A percentile compares a stretch with the other conserved stretches of the same genome.
phyloP scores from a whole-genome alignment of 1,140 invertebrate genomes.

The Radopholus similis region DNA sequence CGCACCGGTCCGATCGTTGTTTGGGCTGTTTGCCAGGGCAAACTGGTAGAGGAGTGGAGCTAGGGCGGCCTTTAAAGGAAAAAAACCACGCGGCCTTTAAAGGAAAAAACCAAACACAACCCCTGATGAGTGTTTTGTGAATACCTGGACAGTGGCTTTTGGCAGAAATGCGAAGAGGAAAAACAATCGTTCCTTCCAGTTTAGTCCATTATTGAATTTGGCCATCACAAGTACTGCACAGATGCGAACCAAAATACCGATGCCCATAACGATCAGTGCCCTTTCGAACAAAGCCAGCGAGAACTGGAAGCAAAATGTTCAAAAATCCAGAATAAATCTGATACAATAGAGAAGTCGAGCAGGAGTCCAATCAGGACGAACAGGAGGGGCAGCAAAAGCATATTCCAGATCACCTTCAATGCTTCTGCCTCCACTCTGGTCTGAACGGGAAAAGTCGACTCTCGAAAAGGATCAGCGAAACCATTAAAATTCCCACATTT shows the following conservation, averaged over 20 bases:
- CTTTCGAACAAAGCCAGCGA: slow-evolving; percentile 29
- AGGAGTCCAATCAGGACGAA: slow-evolving; percentile 46
- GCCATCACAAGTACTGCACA: slow-evolving; percentile 29
- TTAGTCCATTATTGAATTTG: slow-evolving; percentile 16
- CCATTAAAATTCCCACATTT: slow-evolving; percentile 65
- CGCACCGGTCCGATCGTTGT: not conserved
- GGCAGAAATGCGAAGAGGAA: slow-evolving; percentile 38
- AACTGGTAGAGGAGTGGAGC: slow-evolving; percentile 41
- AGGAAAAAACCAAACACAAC: not conserved
- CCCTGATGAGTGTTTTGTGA: too few species aligned
- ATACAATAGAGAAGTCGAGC: slow-evolving; percentile 28
- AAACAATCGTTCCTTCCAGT: slow-evolving; percentile 32
- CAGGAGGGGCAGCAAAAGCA: slow-evolving; percentile 44
- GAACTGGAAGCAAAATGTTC: slow-evolving; percentile 21
- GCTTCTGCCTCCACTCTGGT: slow-evolving; percentile 36
- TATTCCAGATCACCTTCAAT: slow-evolving; percentile 35
- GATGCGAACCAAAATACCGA: slow-evolving; percentile 33
- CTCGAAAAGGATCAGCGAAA: not conserved
- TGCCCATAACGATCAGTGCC: slow-evolving; percentile 31
- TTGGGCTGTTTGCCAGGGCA: not conserved
- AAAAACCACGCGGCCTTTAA: not conserved
- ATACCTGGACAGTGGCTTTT: slow-evolving; percentile 47
- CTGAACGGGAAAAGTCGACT: slow-evolving; percentile 32
- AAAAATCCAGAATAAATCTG: not conserved
- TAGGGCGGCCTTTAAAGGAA: slow-evolving; percentile 36